Evolutionary conservation across 2,888 invertebrate species (phyloP), one percentile per base, ranked within the genome.

Genomic region (Argyresthia albistria): DNA sequence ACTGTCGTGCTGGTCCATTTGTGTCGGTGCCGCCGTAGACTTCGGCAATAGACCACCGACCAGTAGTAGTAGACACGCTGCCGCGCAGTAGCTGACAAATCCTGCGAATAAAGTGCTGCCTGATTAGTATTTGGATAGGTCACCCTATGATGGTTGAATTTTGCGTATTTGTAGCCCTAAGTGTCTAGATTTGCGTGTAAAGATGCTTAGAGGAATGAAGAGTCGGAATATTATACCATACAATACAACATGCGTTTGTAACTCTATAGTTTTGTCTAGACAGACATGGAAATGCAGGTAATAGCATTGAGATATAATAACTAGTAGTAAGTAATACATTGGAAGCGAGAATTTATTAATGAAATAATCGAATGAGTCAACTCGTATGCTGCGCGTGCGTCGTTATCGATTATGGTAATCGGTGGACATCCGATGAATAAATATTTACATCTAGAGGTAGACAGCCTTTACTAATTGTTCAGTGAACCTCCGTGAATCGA

Each of bases 391-490:
- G 73, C 75, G 75, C 84, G 80, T 70, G 75, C 78, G 72, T 72
- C 77, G 74, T 66, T 80, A 80, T 84, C 83, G 82, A 82, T 84
- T 86, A 86, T 86, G 86, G 82, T 86, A 86, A 87, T 87, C 86
- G 71, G 62, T 77, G 73, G 70, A 82, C 86, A 84, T 82, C 82
- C 83, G 86, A 84, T 86, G 84, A 87, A 87, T 87, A 82, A 81
- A 82, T 77, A 76, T 67, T 72, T 73, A 66, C 68, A 71, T 76
- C 73, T 75, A 81, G 80, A 84, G 86, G 86, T 87, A 77, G 82
- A 83, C 86, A 86, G 83, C 86, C 86, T 86, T 82, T 81, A 80
- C 86, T 87, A 87, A 86, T 87, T 86, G 84, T 81, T 76, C 81
- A 76, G 73, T 81, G 80, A 80, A 82, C 83, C 67, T 80, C 69